These are phyloP conservation scores for Pyrgus malvae DNA, from an alignment of 2,888 invertebrate species.

Conservation along the genomic window DNA sequence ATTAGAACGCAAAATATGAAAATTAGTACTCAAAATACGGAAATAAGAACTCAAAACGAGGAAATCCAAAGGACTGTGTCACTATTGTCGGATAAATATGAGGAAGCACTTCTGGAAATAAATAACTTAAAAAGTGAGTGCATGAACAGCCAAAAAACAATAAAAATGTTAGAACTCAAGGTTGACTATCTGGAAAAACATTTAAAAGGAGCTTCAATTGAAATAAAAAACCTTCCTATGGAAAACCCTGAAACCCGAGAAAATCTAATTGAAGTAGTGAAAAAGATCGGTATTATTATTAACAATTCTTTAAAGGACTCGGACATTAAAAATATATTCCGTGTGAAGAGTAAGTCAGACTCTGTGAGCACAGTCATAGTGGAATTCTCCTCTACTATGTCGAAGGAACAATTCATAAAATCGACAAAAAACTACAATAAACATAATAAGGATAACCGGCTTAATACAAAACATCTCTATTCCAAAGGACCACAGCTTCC, in stretches of 20 bases:
- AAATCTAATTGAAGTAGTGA: too few relatives aligned
- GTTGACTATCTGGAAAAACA: constrained; percentile 7
- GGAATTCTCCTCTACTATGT: background rate
- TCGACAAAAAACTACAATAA: background rate
- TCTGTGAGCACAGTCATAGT: constrained; percentile 3
- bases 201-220: background rate
- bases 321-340: constrained; percentile 3
- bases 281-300: too few relatives aligned
- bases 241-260: background rate
- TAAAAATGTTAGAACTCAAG: background rate
- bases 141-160: background rate
- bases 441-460: background rate
- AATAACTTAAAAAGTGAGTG: too few relatives aligned
- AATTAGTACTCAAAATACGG: background rate
- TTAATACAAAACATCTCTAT: background rate
- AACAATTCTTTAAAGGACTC: too few relatives aligned
- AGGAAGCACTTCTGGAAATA: background rate
- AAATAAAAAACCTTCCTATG: constrained; percentile 2
- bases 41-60: constrained; percentile 1
- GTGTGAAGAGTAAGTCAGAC: background rate
- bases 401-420: background rate
- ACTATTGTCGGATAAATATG: constrained; percentile 9
- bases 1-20: too few relatives aligned
- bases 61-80: constrained; percentile 7
- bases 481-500: too few relatives aligned